These are phyloP conservation scores for Nicator chloris DNA, from an alignment of 2,113 vertebrate species.

Conservation along the genomic window DNA sequence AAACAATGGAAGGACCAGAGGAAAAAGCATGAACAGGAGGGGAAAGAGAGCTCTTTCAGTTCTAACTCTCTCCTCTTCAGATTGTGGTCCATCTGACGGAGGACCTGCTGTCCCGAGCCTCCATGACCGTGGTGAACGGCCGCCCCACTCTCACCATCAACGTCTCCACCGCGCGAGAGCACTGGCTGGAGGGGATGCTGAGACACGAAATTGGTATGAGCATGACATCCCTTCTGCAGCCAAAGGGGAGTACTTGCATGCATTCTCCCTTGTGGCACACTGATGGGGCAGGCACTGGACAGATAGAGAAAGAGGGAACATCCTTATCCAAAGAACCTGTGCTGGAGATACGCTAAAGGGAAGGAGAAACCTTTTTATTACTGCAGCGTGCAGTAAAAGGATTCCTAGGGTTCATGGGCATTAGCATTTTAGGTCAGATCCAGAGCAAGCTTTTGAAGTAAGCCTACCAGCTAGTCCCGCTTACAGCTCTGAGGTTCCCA, in stretches of 20 bases:
- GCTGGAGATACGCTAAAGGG: neutral
- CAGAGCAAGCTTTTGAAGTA: neutral
- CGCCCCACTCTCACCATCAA: conserved; percentile 92
- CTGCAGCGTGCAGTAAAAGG: neutral
- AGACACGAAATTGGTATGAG: conserved; percentile 88
- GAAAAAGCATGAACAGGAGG: neutral
- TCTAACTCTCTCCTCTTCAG: conserved; percentile 61
- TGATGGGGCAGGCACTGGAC: neutral
- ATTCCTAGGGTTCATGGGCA: neutral
- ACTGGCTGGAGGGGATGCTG: conserved; percentile 96
- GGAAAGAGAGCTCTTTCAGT: neutral
- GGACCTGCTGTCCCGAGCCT: conserved; percentile 93
- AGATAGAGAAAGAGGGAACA: neutral
- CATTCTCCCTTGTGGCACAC: neutral
- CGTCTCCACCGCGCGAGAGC: conserved; percentile 82
- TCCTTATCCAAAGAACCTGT: neutral
- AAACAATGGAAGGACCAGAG: neutral
- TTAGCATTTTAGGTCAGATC: neutral
- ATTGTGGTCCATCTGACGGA: conserved; percentile 91
- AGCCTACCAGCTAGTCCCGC: neutral
- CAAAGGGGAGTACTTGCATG: neutral
- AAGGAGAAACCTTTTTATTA: neutral
- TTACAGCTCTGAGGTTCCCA: neutral
- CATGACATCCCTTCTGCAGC: neutral
- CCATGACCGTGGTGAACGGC: conserved; percentile 92